Evolutionary conservation across 2,888 invertebrate genomes (phyloP).

Genomic region (Neoitamus cyanurus): DNA sequence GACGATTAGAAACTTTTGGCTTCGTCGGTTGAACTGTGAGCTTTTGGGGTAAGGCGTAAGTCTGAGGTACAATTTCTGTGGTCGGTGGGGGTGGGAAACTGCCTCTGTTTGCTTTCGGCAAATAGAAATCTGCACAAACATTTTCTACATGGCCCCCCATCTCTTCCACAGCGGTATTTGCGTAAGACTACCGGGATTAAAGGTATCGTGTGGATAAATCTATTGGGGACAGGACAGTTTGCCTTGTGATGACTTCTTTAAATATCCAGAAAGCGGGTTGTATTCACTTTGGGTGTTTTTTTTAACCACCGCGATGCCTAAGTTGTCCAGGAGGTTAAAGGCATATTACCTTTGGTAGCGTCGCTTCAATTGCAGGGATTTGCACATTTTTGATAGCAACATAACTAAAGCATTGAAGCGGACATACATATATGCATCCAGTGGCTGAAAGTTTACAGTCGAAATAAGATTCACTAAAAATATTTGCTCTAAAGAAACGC

Average conservation of each 20-base stretch:
- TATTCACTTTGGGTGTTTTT: neutral
- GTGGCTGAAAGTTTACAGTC: neutral
- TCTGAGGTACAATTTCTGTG: neutral
- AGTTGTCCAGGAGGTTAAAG: neutral
- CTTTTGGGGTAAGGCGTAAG: neutral
- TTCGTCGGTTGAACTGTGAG: neutral
- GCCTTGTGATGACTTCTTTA: neutral
- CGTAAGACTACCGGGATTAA: neutral
- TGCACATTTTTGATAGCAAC: neutral
- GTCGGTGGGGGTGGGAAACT: neutral
- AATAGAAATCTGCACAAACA: slow-evolving; percentile 19
- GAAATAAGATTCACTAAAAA: no score
- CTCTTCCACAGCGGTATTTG: neutral
- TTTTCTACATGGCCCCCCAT: neutral
- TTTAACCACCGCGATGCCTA: neutral
- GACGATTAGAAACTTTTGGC: slow-evolving; percentile 24
- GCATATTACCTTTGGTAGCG: neutral
- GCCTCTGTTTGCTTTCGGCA: neutral
- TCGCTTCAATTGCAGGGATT: neutral
- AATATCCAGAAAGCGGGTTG: neutral
- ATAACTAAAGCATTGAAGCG: no score
- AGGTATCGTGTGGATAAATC: neutral
- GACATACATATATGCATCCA: neutral
- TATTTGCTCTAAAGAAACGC: no score
- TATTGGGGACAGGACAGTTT: neutral